phyloP scores from a whole-genome alignment of 2,888 invertebrate genomes.

The Antheraea assamensis region DNA sequence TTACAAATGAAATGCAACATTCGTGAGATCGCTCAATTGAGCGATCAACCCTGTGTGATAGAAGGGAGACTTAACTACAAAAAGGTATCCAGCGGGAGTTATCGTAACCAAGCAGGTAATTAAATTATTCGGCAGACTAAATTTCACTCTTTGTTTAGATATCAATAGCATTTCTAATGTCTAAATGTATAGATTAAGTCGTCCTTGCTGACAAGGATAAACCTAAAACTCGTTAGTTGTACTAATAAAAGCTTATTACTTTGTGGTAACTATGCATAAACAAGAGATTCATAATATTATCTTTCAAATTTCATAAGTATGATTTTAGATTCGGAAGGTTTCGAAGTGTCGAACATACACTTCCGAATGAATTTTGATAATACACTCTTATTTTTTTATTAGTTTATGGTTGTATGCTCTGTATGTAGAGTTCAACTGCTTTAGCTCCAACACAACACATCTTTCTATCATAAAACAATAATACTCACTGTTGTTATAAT shows the following conservation, averaged over 20 bases:
- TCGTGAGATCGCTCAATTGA: constrained; percentile 84
- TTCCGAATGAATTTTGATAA: neutral
- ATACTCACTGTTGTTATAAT: neutral
- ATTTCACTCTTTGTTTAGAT: neutral
- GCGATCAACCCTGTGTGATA: constrained; percentile 83
- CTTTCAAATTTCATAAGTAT: neutral
- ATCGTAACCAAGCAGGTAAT: constrained; percentile 75
- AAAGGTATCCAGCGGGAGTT: constrained; percentile 81
- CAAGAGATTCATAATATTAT: neutral
- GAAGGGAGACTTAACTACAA: constrained; percentile 89
- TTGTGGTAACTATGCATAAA: neutral
- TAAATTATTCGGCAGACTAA: constrained; percentile 25
- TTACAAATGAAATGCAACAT: constrained; percentile 87
- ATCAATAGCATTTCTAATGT: neutral
- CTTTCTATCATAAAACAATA: neutral
- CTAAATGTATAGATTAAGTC: neutral
- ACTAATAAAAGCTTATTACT: neutral
- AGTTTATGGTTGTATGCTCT: neutral
- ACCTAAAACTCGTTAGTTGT: neutral
- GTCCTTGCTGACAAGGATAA: neutral
- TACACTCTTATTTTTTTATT: neutral
- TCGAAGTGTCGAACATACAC: neutral
- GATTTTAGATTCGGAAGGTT: neutral
- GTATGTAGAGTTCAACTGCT: neutral
- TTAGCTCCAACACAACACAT: neutral